Percentiles rank a stretch among this genome's conserved stretches.
phyloP scores from a whole-genome alignment of 2,797 vertebrate species.

The Borostomias antarcticus region DNA sequence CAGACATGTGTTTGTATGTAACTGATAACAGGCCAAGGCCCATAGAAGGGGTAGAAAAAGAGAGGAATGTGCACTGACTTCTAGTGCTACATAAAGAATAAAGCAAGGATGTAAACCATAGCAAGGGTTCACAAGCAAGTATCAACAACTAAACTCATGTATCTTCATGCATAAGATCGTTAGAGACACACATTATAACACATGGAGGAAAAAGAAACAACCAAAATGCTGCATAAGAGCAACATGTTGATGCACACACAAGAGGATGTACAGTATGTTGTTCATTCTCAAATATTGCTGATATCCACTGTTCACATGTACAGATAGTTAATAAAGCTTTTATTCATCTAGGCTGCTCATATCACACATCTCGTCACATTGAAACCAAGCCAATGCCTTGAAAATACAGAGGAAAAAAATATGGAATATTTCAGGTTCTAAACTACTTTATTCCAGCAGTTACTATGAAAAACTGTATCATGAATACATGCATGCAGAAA shows the following conservation, averaged over 20 bases:
- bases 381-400: slow-evolving; percentile 1
- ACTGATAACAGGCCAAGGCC: neutral
- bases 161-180: neutral
- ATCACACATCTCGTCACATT: slow-evolving; percentile 8
- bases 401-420: neutral
- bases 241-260: slow-evolving; percentile 23
- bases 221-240: slow-evolving; percentile 61
- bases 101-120: neutral
- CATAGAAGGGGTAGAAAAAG: neutral
- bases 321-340: slow-evolving; percentile 21
- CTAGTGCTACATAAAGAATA: neutral
- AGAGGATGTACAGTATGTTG: slow-evolving; percentile 5
- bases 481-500: slow-evolving; percentile 23
- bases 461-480: neutral
- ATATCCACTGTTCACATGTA: slow-evolving; percentile 2
- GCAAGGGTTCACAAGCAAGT: neutral
- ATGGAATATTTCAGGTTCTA: neutral
- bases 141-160: neutral
- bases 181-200: slow-evolving; percentile 10
- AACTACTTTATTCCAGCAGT: neutral
- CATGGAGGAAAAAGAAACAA: slow-evolving; percentile 75
- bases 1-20: slow-evolving; percentile 53
- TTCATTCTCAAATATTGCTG: slow-evolving; percentile 1
- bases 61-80: neutral
- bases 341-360: slow-evolving; percentile 28